A percentile compares a stretch with the other conserved stretches of the same genome.
Conservation (phyloP, 1,140 invertebrate genomes). For the Streblospio benedicti region DNA sequence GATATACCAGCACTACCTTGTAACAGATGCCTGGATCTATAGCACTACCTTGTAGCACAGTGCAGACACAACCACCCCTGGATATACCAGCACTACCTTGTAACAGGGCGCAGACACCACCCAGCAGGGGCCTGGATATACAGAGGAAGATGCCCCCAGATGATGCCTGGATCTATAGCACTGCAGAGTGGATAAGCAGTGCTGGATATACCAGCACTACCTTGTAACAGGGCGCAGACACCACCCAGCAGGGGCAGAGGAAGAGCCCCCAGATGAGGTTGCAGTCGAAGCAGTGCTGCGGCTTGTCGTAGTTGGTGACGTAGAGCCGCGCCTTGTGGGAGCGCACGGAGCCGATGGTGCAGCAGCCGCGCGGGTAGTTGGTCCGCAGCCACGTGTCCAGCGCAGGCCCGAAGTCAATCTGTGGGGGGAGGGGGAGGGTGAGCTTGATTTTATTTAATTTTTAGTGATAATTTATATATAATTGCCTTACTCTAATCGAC, state of each 20-base stretch:
- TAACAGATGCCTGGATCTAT: too few species aligned
- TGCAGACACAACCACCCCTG: not conserved
- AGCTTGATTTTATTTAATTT: too few species aligned
- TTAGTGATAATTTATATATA: too few species aligned
- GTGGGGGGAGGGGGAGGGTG: too few species aligned
- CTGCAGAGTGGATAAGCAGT: not conserved
- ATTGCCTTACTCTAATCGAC: too few species aligned
- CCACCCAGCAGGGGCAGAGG: conserved; percentile 14
- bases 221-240: conserved; percentile 21
- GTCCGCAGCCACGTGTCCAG: conserved; percentile 15
- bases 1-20: too few species aligned
- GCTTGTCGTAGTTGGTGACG: conserved; percentile 19
- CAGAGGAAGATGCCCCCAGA: not conserved
- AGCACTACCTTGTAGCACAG: too few species aligned
- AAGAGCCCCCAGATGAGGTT: conserved; percentile 17
- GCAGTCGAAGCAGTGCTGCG: conserved; percentile 16
- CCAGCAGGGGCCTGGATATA: conserved; percentile 8
- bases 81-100: conserved; percentile 11
- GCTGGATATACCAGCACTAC: not conserved
- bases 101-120: conserved; percentile 18
- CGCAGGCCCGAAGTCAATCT: conserved; percentile 17
- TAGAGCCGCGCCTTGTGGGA: conserved; percentile 16
- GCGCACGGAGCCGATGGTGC: conserved; percentile 11
- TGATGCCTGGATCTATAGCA: not conserved
- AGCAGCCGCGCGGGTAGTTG: conserved; percentile 12